Evolutionary conservation across 2,797 vertebrate genomes (phyloP), one percentile per base, ranked within the genome.

Genomic region (Lacerta viridis): DNA sequence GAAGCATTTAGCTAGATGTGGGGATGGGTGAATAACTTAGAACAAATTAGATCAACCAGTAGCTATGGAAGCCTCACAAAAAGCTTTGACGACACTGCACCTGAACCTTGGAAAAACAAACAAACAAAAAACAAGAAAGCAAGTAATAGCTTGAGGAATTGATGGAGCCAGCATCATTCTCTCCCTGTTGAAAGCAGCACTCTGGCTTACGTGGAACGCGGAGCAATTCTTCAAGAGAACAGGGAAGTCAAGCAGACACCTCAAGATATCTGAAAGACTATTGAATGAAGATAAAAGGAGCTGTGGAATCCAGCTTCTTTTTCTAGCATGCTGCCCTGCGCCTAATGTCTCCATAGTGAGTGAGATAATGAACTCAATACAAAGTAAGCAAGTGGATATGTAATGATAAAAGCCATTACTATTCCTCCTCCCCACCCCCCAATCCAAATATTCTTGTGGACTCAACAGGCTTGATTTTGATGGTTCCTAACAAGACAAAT

Each of bases 401-500:
- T 25, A 94, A 87, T 89, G 80, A 94, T 93, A 88, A 93, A 88
- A 90, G 86, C 59, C 76, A 89, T 92, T 91, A 85, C 75, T 90
- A 91, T 94, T 91, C 90, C 89, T 25, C 27, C 75, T 5, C 33
- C 27, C 25, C 61, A n/a, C 25, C n/a, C n/a, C 59, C 88, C 72
- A 61, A 39, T 29, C 90, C 83, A 92, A 39, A 64, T 92, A 43
- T 91, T 66, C 87, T 88, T 89, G 89, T 76, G 85, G 78, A 91
- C 86, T 93, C 91, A 77, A 88, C 46, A 23, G 93, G 92, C 87
- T 88, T 84, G 89, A 93, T 79, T 89, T 88, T 92, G 93, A 91
- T 91, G 84, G 90, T 83, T 92, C 89, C 85, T 91, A 93, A 92
- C 84, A 92, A 7, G 86, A 95, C 83, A 88, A 88, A 94, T 94